Evolutionary conservation across 2,888 invertebrate species (phyloP), one percentile per base, ranked within the genome.

Genomic region (Hirtodrosophila alboralis): DNA sequence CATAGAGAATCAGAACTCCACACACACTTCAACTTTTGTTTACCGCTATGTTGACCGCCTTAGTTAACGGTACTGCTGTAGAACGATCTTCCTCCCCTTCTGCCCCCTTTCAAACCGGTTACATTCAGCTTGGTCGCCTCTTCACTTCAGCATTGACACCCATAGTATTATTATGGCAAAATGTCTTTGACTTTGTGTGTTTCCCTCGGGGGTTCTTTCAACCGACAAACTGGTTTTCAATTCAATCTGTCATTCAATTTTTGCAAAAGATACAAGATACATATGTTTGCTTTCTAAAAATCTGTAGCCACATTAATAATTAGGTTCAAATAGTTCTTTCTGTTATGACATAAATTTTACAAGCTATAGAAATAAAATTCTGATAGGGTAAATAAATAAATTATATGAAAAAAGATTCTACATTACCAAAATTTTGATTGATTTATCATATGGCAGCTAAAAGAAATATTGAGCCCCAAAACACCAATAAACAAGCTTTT

Each of bases 31-130:
- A 5, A 18, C 38, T 34, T 49, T 16, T 43, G 10, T 43, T 48
- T 57, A 75, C 78, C 86, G 79, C 79, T 79, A 79, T 83, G 86
- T 84, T 79, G 79, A 79, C 79, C 79, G 86, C 84, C 59, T 60
- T 64, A 49, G 61, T 68, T 79, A 79, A 79, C 79, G 86, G 86
- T 64, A 72, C 47, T 58, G 52, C 36, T 59, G 58, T 60, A 54
- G 63, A 54, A 58, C 54, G 16, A 57, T 21, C 14, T 16, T 27
- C 30, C 28, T 33, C 7, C 9, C 9, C 3, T 33, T 16, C 13
- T 16, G 4, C 9, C 1, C 5, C 21, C 30, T 3, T 9, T 52
- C 33, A 21, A 61, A 69, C 69, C 73, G 60, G 73, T 69, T 68
- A 23, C 30, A 51, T 13, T 34, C 41, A 16, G 30, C 45, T n/a